Conservation (phyloP, 2,113 vertebrate genomes). For the Crotalus horridus region DNA sequence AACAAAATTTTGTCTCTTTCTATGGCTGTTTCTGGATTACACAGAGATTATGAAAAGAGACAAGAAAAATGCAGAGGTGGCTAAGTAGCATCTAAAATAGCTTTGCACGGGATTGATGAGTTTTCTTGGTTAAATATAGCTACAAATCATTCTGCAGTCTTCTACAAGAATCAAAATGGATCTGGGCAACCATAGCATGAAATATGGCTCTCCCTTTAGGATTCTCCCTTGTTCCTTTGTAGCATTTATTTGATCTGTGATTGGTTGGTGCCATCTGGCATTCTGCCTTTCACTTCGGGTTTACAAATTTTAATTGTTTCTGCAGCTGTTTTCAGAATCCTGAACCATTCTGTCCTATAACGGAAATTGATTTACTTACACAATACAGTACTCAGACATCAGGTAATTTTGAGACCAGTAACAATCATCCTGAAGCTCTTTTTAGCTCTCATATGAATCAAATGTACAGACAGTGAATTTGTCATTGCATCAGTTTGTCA, state of each 20-base stretch:
- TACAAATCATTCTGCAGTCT: not conserved
- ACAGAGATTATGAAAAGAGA: slow-evolving; percentile 78
- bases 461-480: not conserved
- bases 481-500: not conserved
- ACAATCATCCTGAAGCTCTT: not conserved
- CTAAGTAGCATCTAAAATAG: slow-evolving; percentile 61
- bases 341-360: not conserved
- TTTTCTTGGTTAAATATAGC: slow-evolving; percentile 34
- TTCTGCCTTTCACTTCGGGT: slow-evolving; percentile 53
- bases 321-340: slow-evolving; percentile 44
- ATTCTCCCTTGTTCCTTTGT: slow-evolving; percentile 1
- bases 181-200: not conserved
- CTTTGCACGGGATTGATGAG: slow-evolving; percentile 29
- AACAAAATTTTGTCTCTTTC: slow-evolving; percentile 72
- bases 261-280: slow-evolving; percentile 55
- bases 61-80: slow-evolving; percentile 72
- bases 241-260: slow-evolving; percentile 43
- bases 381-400: not conserved
- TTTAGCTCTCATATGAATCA: not conserved
- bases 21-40: slow-evolving; percentile 75
- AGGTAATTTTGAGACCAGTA: not conserved
- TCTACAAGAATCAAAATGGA: not conserved
- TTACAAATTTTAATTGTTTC: slow-evolving; percentile 34
- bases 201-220: slow-evolving; percentile 29
- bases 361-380: not conserved